Conservation (phyloP, 2,113 vertebrate genomes). For the Oostethus manadensis region DNA sequence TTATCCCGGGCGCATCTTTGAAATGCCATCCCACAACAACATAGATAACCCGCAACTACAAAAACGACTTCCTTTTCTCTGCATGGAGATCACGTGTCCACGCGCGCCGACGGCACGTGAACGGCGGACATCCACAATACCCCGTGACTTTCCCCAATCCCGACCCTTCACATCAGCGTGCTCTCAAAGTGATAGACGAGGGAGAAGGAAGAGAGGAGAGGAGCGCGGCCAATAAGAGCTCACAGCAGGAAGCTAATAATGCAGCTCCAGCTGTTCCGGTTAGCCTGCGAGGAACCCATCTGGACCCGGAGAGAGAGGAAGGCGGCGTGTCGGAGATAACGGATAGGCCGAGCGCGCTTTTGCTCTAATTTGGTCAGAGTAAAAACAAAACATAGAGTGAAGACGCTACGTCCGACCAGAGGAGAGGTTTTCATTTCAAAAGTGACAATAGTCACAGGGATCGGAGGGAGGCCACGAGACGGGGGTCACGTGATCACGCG, state of each 20-base stretch:
- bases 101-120: too few relatives aligned
- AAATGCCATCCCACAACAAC: slow-evolving; percentile 62
- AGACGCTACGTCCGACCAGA: too few relatives aligned
- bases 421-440: too few relatives aligned
- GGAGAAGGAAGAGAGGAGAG: slow-evolving; percentile 50
- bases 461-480: slow-evolving; percentile 29
- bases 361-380: background rate
- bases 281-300: slow-evolving; percentile 99
- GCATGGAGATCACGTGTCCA: too few relatives aligned
- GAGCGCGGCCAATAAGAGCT: slow-evolving; percentile 92
- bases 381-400: background rate
- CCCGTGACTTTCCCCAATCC: background rate
- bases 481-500: slow-evolving; percentile 12
- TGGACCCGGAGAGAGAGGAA: slow-evolving; percentile 89
- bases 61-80: background rate
- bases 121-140: background rate
- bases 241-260: slow-evolving; percentile 99
- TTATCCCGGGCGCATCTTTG: slow-evolving; percentile 69
- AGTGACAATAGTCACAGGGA: background rate
- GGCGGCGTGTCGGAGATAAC: slow-evolving; percentile 22
- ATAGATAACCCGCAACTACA: slow-evolving; percentile 52
- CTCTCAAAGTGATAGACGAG: slow-evolving; percentile 42
- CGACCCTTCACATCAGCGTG: background rate
- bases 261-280: slow-evolving; percentile 99
- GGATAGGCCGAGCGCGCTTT: background rate